Evolutionary conservation across 2,797 vertebrate genomes (phyloP), one percentile per base, ranked within the genome.

Genomic region (Phataginus tetradactyla): DNA sequence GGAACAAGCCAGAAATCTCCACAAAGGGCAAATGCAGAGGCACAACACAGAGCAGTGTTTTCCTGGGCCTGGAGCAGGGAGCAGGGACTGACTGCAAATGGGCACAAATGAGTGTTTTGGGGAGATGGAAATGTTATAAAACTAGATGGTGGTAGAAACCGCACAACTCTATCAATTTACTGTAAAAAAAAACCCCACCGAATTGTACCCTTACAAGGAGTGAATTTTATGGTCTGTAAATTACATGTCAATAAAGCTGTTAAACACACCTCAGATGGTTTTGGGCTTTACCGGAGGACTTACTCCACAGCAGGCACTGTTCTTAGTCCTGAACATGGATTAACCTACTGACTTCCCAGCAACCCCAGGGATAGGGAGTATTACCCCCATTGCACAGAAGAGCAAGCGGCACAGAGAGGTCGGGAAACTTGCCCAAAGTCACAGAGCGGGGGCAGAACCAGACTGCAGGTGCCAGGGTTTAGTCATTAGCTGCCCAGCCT

Each of bases 201-300:
- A 96, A 49, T 8, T 84, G 45, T 17, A 42, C 21, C 49, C 32
- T 64, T n/a, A 68, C 15, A 7, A 2, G 8, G 49, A 61, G 55
- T 39, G 59, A 95, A 81, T 66, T 69, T 93, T 84, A 87, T 51
- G 49, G 32, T 72, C 63, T 66, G 18, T 74, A 79, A 90, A 57
- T 55, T 42, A 79, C 0, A 39, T 8, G 5, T 85, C n/a, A 23
- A 21, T 17, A n/a, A 88, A 57, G 63, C 42, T 59, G 29, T 57
- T 18, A 78, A 75, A 34, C 25, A 66, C 1, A n/a, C 7, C 14
- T 49, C 2, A 3, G n/a, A 3, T 53, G 37, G 89, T 51, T 75
- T 87, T 87, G 77, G 72, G 90, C n/a, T n/a, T n/a, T n/a, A n/a
- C n/a, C 66, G 8, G 53, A 81, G 29, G 4, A 11, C 39, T 17